Evolutionary conservation across 2,797 vertebrate species (phyloP), one percentile per base, ranked within the genome.

Genomic region (Enteromius paludinosus): DNA sequence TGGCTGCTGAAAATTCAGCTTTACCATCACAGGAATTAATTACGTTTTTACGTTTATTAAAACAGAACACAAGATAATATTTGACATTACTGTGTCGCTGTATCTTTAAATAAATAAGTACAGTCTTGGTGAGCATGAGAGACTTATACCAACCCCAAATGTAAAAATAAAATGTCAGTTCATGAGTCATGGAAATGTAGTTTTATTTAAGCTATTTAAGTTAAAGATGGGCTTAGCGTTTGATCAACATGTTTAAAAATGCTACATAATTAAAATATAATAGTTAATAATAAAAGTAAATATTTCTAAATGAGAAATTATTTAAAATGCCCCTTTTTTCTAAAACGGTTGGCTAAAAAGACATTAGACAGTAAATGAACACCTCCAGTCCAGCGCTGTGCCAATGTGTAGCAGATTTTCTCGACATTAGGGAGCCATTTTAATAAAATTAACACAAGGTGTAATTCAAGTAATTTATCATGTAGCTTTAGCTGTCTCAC

Each of bases 401-500:
- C 43, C 56, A 64, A 49, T 11, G 0, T 73, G n/a, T 23, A 65
- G n/a, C 80, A 66, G 30, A 66, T 68, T 76, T 69, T 82, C 81
- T 33, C 35, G 0, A 28, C 72, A 69, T 56, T 68, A 82, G 33
- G 62, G 62, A 66, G 38, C 18, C 62, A 82, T 76, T 76, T 68
- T 69, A 82, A 68, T 76, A 30, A 82, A 76, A 45, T 76, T 45
- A 76, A 33, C 49, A 59, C 52, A 20, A 76, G 33, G 62, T 82
- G 72, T 59, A 75, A 82, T 76, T 76, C 71, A 56, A 47, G 49
- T 59, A 15, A 82, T 76, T 76, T 69, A 76, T 82, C 49, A 76
- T 82, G 72, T 82, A 69, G 47, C 72, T 56, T 73, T 73, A 73
- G 79, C 61, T 81, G 69, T 81, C 79, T 73, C 23, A 20, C n/a